Evolutionary conservation across 2,888 invertebrate species (phyloP).

Genomic region (Ormyrus labotus): DNA sequence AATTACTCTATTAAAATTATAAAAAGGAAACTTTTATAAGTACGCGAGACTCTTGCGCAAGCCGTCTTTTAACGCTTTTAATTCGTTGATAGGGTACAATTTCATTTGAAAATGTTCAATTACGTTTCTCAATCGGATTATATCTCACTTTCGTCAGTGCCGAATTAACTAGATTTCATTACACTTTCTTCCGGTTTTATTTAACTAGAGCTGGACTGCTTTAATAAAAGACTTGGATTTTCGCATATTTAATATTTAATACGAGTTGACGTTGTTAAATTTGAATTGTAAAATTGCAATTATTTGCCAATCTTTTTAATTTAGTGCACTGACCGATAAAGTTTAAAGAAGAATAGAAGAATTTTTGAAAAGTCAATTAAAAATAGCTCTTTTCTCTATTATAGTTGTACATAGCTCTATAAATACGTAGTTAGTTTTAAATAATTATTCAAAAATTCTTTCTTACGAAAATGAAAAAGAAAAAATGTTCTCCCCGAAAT

Average conservation of each 20-base stretch:
- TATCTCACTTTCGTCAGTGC: constrained; percentile 6
- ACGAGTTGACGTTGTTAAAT: background rate
- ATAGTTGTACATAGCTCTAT: no score
- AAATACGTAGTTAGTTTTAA: no score
- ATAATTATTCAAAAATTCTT: constrained; percentile 3
- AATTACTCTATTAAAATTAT: background rate
- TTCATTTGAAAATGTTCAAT: constrained; percentile 38
- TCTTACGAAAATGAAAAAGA: background rate
- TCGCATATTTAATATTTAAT: background rate
- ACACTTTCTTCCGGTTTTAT: constrained; percentile 4
- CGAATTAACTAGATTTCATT: constrained; percentile 36
- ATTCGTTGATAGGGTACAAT: constrained; percentile 2
- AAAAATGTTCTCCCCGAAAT: no score
- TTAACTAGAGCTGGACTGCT: background rate
- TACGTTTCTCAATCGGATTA: background rate
- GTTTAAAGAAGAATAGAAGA: background rate
- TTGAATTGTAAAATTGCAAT: background rate
- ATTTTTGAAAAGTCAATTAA: background rate
- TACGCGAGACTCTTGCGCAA: background rate
- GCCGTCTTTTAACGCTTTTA: constrained; percentile 1
- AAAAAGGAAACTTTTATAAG: constrained; percentile 2
- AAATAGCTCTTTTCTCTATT: no score
- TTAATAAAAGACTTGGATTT: background rate
- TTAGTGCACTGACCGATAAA: background rate
- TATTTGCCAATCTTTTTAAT: background rate